Conservation (phyloP, 1,140 invertebrate genomes). For the Bombus waltoni region DNA sequence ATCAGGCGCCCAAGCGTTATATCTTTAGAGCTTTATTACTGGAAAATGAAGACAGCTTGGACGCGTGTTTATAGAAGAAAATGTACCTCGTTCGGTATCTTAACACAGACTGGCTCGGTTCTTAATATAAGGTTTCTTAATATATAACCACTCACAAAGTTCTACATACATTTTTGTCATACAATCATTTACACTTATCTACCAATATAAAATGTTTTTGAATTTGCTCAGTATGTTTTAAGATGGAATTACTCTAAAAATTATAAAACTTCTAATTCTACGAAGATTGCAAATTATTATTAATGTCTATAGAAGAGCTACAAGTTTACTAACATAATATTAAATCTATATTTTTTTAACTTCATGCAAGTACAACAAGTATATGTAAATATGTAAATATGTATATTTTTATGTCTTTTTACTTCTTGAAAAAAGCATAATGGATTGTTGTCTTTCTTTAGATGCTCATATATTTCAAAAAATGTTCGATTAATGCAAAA, state of each 20-base stretch:
- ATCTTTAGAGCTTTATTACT: neutral
- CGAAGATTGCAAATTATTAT: neutral
- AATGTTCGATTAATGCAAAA: neutral
- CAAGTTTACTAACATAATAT: neutral
- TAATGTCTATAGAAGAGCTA: neutral
- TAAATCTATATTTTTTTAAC: neutral
- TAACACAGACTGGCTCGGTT: no score
- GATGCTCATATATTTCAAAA: neutral
- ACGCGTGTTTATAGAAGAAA: neutral
- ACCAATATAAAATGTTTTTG: neutral
- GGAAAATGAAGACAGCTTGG: neutral
- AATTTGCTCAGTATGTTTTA: neutral
- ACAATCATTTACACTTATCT: no score
- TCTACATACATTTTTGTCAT: neutral
- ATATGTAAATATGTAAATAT: no score
- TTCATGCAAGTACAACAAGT: no score
- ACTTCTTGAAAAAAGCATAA: neutral
- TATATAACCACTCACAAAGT: neutral
- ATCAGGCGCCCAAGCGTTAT: neutral
- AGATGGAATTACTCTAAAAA: neutral
- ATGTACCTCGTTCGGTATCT: no score
- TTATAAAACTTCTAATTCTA: neutral
- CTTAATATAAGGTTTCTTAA: neutral
- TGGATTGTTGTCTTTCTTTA: neutral
- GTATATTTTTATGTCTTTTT: neutral